Base-by-base conservation (phyloP, 2,797 vertebrate species). In the Phrynocephalus guinanensis region DNA sequence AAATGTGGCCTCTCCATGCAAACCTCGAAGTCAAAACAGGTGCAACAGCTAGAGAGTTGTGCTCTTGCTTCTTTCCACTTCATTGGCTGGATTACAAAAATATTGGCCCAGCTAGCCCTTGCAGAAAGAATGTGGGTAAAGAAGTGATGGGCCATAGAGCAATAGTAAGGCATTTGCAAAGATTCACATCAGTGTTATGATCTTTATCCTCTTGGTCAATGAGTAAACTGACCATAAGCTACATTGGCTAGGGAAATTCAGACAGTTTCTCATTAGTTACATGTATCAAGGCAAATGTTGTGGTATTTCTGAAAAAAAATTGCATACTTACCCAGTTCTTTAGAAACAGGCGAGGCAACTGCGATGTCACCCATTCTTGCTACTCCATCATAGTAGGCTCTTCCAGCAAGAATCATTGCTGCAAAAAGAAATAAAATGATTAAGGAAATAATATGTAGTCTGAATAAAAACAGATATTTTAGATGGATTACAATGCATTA, bases 391-490 rank as follows among this genome's bases (percentile, higher is more conserved):
- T 98, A 99, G 95, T 99, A 99, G 2, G 97, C 94, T 96, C 96
- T 99, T 94, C 99, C 98, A 72, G 98, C 98, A 15, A 97, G 89
- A 72, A 97, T 97, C 99, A 99, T 99, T 11, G 96, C 99, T 99
- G 95, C 75, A 86, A 71, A 68, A 93, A 75, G 73, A 73, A 60
- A 87, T 87, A 24, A 72, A 24, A 80, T 84, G 16, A 71, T 10
- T 9, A 26, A 18, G 67, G 16, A 26, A 38, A 68, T 28, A 0
- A 68, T 26, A 56, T 16, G 24, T 18, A 44, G 38, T 44, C 38
- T 44, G 38, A 44, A 44, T 44, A 44, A 44, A 44, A 44, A 44
- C 38, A 44, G 38, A 44, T 44, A 44, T 44, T 44, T 44, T 44
- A 44, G 38, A 44, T 44, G 38, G 38, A 44, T 44, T 44, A 44